Evolutionary conservation across 1,140 invertebrate species (phyloP).

Genomic region (Zaprionus ornatus): DNA sequence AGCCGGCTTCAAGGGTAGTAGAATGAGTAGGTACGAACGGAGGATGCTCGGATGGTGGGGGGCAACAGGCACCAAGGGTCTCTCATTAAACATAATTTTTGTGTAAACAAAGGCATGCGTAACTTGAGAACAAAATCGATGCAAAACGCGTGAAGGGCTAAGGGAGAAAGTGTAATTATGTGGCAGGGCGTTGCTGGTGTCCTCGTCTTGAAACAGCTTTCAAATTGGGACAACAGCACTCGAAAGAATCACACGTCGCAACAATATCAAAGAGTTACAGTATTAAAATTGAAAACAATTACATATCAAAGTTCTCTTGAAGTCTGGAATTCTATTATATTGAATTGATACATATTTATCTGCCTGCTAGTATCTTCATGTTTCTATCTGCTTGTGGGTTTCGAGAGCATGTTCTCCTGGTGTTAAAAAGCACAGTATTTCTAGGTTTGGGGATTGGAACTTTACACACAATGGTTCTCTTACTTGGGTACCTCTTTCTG

Average conservation of each 20-base stretch:
- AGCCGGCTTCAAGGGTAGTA: conserved; percentile 10
- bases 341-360: too few relatives aligned
- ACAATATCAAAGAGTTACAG: background rate
- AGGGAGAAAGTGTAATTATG: conserved; percentile 28
- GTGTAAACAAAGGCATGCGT: conserved; percentile 76
- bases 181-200: conserved; percentile 25
- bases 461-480: too few relatives aligned
- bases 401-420: background rate
- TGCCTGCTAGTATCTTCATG: too few relatives aligned
- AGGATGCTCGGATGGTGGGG: background rate
- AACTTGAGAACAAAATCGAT: conserved; percentile 78
- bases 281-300: background rate
- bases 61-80: conserved; percentile 20
- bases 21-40: conserved; percentile 2
- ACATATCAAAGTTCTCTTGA: background rate
- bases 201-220: conserved; percentile 8
- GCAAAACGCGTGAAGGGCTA: conserved; percentile 18
- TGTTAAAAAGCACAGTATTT: too few relatives aligned
- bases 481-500: too few relatives aligned
- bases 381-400: background rate
- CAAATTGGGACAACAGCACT: background rate
- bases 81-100: conserved; percentile 81
- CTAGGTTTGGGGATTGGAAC: too few relatives aligned
- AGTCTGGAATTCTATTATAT: background rate
- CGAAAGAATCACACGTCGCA: background rate